Base-by-base conservation (phyloP, 92 coral and sea anemone species). In the Epizoanthus rinbou region DNA sequence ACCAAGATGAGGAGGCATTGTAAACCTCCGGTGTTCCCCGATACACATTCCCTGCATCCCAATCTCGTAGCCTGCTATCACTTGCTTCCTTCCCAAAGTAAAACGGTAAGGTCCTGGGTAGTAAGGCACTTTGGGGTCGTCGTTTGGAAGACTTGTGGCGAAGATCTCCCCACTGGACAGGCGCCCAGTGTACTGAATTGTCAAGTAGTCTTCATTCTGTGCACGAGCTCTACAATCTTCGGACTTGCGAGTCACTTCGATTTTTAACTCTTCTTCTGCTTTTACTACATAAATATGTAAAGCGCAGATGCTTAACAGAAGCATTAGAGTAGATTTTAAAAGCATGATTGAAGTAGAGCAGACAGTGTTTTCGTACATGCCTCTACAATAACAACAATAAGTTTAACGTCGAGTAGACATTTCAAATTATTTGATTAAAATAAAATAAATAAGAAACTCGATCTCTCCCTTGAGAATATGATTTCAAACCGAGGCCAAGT, bases 11-110 rank as follows among this genome's bases (percentile, higher is more conserved):
- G 82, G 82, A 5, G 82, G 82, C 82, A 78, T 78, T 13, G 69
- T 78, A 62, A 78, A 78, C 41, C 82, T 60, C 37, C 72, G 82
- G 71, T 60, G 69, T 59, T 78, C 82, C 28, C 82, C 82, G 18
- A 59, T 23, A 62, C 82, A 78, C 82, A 78, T 78, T 22, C 82
- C 82, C 71, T 62, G 70, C 82, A 78, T 78, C 69, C 82, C 82
- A 63, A 60, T 78, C 82, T 78, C 82, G 71, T 78, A 78, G 10
- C 82, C 82, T 37, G 63, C 57, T 5, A 78, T 78, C 7, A 78
- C 82, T 53, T 62, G 82, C 82, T 63, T 78, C 58, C 6, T 78
- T 41, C 82, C 82, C 43, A 78, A 35, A 16, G 82, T 78, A 41
- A 78, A 78, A 14, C 60, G 82, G 72, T 78, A 78, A 5, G 82